Conservation (phyloP, 2,797 vertebrate genomes). For the Stomatorhinus walkeri region DNA sequence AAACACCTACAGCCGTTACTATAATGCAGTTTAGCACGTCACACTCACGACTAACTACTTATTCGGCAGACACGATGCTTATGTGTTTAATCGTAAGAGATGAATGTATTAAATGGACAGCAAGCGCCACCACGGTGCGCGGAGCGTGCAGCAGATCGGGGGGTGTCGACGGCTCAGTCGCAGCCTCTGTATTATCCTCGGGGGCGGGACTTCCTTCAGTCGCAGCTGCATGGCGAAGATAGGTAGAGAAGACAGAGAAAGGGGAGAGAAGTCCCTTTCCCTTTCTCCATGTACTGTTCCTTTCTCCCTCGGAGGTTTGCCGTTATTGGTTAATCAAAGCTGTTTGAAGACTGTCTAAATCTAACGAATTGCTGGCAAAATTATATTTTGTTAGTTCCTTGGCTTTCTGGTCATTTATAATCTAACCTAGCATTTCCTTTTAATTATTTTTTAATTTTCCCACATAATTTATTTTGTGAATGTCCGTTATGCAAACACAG, state of each 20-base stretch:
- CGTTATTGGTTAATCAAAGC: neutral
- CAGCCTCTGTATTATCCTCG: neutral
- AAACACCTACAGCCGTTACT: neutral
- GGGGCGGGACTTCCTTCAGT: conserved; percentile 28
- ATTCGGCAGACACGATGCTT: neutral
- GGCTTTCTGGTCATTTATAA: neutral
- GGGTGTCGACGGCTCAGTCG: neutral
- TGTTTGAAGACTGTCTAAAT: neutral
- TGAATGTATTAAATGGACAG: neutral
- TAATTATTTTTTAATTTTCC: neutral
- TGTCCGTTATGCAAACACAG: neutral
- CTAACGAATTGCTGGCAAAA: neutral
- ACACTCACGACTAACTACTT: neutral
- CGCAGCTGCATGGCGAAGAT: conserved; percentile 23
- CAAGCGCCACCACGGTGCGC: neutral
- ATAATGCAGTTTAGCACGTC: neutral
- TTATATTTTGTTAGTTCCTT: neutral
- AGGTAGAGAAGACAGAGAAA: conserved; percentile 34
- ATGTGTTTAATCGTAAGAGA: neutral
- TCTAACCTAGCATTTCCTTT: neutral
- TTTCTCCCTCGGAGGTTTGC: neutral
- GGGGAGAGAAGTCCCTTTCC: conserved; percentile 6
- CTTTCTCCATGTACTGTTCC: neutral
- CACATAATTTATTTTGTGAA: neutral
- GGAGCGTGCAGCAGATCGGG: neutral